Evolutionary conservation across 2,888 invertebrate species (phyloP), one percentile per base, ranked within the genome.

Genomic region (Caenorhabditis afra): DNA sequence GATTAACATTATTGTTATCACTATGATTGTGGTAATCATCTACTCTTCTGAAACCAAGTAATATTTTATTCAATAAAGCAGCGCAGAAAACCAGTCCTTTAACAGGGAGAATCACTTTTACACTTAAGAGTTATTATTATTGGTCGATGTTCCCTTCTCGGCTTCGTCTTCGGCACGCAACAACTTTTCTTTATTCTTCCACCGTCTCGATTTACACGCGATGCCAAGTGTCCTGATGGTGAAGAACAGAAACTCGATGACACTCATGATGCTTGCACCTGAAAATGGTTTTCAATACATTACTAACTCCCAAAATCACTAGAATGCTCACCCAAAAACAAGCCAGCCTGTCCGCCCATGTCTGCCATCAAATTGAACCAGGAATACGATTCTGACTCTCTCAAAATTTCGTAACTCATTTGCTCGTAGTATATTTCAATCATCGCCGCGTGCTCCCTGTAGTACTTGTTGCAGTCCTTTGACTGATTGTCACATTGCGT

Each of bases 371-470:
- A 74, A 61, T 89, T 89, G 62, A 89, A 89, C 44, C 85, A 78
- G 65, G 87, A 81, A 57, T 89, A 89, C 14, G 88, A 83, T 65
- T 88, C 88, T 5, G 85, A 83, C 64, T 89, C 89, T 14, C 84
- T 80, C 39, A 89, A 50, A 29, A 85, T 81, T 78, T 89, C 89
- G 64, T 87, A 90, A 68, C 85, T 87, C 89, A 90, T 88, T 68
- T 90, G 89, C 55, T 90, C 89, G 68, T 89, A 89, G 77, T 88
- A 89, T 35, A 89, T 86, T 80, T 89, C 89, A 16, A 89, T 75
- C 88, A 89, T 87, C 2, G 87, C 89, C 1, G 89, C 87, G 44
- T 87, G 86, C 18, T 87, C 84, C 20, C 89, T 89, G 75, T 82
- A 86, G 47, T 85, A 84, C 29, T 62, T 57, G 50, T 83, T 85